Percentiles rank a stretch among this genome's conserved stretches.
Evolutionary conservation across 2,888 invertebrate species (phyloP).

Genomic region (Orchesella flavescens): DNA sequence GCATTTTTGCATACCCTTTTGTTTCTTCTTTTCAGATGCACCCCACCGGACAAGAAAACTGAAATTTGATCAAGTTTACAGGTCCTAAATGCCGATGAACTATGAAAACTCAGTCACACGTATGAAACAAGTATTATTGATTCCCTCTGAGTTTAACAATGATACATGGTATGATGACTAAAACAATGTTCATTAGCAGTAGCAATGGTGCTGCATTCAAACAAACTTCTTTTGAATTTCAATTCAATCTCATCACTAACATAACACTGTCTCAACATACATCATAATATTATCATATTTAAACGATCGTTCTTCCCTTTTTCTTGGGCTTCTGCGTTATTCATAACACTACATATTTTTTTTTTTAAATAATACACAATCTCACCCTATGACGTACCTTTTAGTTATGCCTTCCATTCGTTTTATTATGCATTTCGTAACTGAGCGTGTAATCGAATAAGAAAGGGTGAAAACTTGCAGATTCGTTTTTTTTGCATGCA

Average conservation of each 20-base stretch:
- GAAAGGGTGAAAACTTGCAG: conserved; percentile 17
- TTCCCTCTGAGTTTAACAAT: too few species aligned
- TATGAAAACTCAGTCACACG: too few species aligned
- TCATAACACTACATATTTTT: too few species aligned
- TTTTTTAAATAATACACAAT: not conserved
- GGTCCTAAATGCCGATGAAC: too few species aligned
- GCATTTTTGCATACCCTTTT: too few species aligned
- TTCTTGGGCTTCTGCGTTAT: not conserved
- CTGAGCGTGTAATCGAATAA: conserved; percentile 10
- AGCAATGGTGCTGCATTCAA: not conserved
- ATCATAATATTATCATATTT: conserved; percentile 19
- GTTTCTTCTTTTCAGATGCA: too few species aligned
- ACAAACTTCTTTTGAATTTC: too few species aligned
- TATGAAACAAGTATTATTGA: too few species aligned
- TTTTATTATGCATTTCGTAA: not conserved
- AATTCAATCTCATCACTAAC: not conserved
- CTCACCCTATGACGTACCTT: not conserved
- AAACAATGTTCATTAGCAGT: too few species aligned
- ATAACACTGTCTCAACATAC: not conserved
- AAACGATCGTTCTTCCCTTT: conserved; percentile 4
- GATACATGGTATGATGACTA: not conserved
- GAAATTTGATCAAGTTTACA: too few species aligned
- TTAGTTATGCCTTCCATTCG: not conserved
- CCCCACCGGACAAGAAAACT: too few species aligned
- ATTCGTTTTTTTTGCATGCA: conserved; percentile 2